Conservation (phyloP, 2,888 invertebrate species). For the Amphipyra berbera region DNA sequence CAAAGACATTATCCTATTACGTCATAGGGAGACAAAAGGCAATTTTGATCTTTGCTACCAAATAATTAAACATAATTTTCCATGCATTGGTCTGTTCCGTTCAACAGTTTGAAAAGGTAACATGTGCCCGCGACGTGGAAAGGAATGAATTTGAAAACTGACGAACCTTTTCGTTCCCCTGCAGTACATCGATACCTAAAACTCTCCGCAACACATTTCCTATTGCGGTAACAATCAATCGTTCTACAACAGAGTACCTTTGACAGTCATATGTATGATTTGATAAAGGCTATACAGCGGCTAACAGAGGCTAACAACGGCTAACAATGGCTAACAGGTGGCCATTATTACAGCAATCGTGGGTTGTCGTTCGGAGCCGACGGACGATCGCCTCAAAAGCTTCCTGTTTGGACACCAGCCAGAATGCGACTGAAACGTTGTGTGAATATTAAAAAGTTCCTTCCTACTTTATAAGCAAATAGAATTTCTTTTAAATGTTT, state of each 20-base stretch:
- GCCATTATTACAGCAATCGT: constrained; percentile 39
- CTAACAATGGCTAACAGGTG: constrained; percentile 43
- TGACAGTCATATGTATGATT: constrained; percentile 23
- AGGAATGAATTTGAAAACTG: too few relatives aligned
- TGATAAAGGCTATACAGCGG: constrained; percentile 25
- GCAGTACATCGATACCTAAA: too few relatives aligned
- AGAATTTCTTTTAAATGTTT: not conserved
- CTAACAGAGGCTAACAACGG: constrained; percentile 6
- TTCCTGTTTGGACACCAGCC: constrained; percentile 71
- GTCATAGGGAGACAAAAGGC: too few relatives aligned
- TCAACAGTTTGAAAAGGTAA: too few relatives aligned
- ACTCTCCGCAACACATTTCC: too few relatives aligned
- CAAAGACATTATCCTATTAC: too few relatives aligned
- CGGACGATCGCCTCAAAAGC: constrained; percentile 59
- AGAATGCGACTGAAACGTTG: constrained; percentile 58
- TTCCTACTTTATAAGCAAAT: constrained; percentile 6
- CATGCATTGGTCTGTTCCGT: too few relatives aligned
- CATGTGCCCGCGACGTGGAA: too few relatives aligned
- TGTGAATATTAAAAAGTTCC: constrained; percentile 41
- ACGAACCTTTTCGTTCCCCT: too few relatives aligned
- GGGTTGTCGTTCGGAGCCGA: constrained; percentile 45
- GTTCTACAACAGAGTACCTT: not conserved
- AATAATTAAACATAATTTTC: too few relatives aligned
- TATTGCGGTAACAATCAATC: constrained; percentile 11
- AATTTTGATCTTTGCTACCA: too few relatives aligned